phyloP scores from a whole-genome alignment of 2,113 vertebrate species.

The Notechis scutatus region DNA sequence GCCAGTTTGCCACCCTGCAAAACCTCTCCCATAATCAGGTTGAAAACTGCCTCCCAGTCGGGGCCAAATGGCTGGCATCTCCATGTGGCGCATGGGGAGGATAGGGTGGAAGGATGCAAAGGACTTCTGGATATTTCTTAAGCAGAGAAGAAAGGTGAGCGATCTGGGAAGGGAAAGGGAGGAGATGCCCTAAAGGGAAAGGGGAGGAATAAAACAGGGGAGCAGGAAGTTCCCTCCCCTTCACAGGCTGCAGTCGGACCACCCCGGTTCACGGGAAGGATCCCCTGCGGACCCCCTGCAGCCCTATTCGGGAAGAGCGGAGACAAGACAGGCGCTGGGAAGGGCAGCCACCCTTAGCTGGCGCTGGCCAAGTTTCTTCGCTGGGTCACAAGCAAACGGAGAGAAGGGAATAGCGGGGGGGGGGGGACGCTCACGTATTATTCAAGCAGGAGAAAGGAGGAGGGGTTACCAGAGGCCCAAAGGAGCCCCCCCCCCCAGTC shows the following conservation, averaged over 20 bases:
- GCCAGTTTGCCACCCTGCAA: neutral
- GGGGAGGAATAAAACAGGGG: neutral
- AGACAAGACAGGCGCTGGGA: neutral
- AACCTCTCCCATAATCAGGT: neutral
- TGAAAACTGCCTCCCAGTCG: neutral
- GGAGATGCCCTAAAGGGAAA: neutral
- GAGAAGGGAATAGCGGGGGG: neutral
- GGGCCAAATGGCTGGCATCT: neutral
- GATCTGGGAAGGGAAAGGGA: neutral
- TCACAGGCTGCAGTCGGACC: neutral
- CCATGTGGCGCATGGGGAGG: neutral
- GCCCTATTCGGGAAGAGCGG: too few species aligned
- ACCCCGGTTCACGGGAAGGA: neutral
- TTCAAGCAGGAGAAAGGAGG: neutral
- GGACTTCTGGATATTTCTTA: too few species aligned
- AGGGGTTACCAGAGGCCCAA: neutral
- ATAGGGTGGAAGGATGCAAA: neutral
- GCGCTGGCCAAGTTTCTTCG: neutral
- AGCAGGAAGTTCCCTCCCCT: neutral
- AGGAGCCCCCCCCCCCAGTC: neutral
- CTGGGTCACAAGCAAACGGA: neutral
- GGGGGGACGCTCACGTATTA: neutral
- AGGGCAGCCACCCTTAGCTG: neutral
- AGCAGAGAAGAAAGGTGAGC: neutral
- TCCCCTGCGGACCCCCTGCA: neutral